Evolutionary conservation across 1,140 invertebrate species (phyloP).

Genomic region (Lerema accius): DNA sequence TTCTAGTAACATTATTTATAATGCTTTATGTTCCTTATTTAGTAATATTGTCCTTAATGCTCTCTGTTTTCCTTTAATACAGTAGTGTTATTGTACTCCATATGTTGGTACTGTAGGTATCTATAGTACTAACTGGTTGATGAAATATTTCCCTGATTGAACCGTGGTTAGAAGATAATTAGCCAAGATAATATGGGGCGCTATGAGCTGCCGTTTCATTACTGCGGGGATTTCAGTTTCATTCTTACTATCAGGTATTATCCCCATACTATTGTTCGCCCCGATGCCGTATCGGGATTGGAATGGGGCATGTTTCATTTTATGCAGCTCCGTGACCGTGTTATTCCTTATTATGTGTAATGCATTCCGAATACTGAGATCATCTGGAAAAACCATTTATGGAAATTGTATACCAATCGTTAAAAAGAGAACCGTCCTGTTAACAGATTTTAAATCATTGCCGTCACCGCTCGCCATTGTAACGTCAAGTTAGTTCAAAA

Average conservation of each 20-base stretch:
- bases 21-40: no score
- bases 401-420: slow-evolving; percentile 81
- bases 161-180: slow-evolving; percentile 63
- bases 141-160: slow-evolving; percentile 31
- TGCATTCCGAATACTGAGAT: slow-evolving; percentile 62
- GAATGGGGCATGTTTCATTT: slow-evolving; percentile 39
- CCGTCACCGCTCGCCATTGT: slow-evolving; percentile 77
- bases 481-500: slow-evolving; percentile 80
- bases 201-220: slow-evolving; percentile 63
- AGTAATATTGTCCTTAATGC: no score
- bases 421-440: slow-evolving; percentile 81
- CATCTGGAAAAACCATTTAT: slow-evolving; percentile 77
- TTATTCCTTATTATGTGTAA: slow-evolving; percentile 67
- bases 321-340: no score
- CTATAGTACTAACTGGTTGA: no score
- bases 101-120: no score
- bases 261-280: slow-evolving; percentile 57
- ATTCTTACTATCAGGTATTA: slow-evolving; percentile 54
- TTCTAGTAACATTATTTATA: no score
- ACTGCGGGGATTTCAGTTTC: slow-evolving; percentile 62
- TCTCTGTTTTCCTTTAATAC: no score
- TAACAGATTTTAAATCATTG: slow-evolving; percentile 83
- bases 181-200: slow-evolving; percentile 65
- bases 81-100: no score
- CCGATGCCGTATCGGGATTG: slow-evolving; percentile 38